Percentiles rank a stretch among this genome's conserved stretches.
Evolutionary conservation across 2,113 vertebrate species (phyloP).

Genomic region (Galeopterus variegatus): DNA sequence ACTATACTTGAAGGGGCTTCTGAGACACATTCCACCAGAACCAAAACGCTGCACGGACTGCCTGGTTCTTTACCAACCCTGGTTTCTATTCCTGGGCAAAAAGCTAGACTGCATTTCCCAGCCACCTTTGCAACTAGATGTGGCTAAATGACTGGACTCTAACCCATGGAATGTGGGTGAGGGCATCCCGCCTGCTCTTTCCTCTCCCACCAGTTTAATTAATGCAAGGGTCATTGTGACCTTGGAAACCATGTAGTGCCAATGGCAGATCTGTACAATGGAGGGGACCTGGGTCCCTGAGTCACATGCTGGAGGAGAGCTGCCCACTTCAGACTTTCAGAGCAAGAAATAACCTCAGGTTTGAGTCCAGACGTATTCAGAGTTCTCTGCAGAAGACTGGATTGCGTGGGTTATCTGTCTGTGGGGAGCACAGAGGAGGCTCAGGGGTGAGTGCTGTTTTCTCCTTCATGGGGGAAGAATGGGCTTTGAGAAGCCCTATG

Average conservation of each 20-base stretch:
- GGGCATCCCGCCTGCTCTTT: too few species aligned
- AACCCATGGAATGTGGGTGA: fast-evolving
- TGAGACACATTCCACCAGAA: neutral
- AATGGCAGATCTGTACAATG: fast-evolving
- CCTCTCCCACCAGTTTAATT: neutral
- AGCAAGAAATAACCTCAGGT: neutral
- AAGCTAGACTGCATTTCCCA: neutral
- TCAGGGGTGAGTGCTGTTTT: neutral
- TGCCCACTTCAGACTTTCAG: fast-evolving
- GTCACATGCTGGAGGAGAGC: neutral
- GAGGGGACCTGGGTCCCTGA: neutral
- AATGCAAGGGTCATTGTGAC: neutral
- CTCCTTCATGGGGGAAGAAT: neutral
- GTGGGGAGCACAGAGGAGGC: fast-evolving
- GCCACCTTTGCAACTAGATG: fast-evolving
- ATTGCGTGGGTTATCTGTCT: neutral
- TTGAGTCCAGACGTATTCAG: too few species aligned
- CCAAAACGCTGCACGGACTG: fast-evolving
- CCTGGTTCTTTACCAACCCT: neutral
- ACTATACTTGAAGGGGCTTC: neutral
- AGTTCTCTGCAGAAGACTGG: neutral
- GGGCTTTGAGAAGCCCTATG: neutral
- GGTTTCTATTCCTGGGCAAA: neutral
- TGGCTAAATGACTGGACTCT: neutral
- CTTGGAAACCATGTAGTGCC: neutral